These are phyloP conservation scores for Dipodomys ordii DNA, from an alignment of 2,113 vertebrate species.

Conservation along the genomic window DNA sequence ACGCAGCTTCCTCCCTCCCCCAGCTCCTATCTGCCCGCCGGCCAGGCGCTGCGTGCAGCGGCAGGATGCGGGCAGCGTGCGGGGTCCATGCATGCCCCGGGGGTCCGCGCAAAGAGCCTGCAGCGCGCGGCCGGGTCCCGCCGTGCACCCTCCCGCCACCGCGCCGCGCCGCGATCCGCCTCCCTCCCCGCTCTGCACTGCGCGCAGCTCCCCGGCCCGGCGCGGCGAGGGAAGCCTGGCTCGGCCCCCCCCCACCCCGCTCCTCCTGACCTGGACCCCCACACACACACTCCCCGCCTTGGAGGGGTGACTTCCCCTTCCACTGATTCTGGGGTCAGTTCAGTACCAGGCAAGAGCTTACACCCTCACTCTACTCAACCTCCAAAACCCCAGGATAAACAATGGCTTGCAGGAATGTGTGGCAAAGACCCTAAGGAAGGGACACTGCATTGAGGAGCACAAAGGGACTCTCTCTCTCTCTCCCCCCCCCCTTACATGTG, in stretches of 20 bases:
- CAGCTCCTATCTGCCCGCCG: conserved; percentile 36
- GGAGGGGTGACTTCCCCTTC: neutral
- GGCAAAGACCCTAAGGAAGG: conserved; percentile 14
- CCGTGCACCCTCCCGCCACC: conserved; percentile 26
- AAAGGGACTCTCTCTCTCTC: conserved; percentile 11
- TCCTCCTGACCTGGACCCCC: too few species aligned
- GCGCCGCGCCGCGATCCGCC: neutral
- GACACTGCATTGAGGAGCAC: neutral
- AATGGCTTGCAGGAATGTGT: conserved; percentile 36
- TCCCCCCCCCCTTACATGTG: too few species aligned
- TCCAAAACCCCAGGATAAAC: neutral
- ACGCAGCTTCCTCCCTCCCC: too few species aligned
- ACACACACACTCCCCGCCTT: neutral
- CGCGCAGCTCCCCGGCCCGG: neutral
- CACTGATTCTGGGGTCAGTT: neutral
- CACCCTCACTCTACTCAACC: neutral
- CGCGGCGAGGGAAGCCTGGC: conserved; percentile 12
- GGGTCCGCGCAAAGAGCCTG: conserved; percentile 24
- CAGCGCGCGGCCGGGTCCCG: neutral
- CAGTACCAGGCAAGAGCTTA: neutral
- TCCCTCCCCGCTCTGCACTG: conserved; percentile 60
- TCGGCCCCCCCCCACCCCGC: neutral
- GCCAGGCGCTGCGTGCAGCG: conserved; percentile 59
- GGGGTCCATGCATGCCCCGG: conserved; percentile 62
- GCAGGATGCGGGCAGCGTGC: conserved; percentile 59